Evolutionary conservation across 2,888 invertebrate species (phyloP).

Genomic region (Himalopsyche kuldschensis): DNA sequence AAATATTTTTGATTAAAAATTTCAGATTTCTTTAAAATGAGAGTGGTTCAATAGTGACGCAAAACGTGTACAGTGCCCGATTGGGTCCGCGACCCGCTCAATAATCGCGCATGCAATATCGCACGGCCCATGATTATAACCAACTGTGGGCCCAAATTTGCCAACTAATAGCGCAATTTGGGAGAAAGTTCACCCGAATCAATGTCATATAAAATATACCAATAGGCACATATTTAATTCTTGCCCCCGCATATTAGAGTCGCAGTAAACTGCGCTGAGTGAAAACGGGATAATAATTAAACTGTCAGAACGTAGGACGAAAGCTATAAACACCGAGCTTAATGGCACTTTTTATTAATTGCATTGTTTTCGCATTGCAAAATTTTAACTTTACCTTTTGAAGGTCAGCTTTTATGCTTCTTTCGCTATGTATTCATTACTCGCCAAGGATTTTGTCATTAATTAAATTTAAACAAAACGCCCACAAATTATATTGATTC

Average conservation of each 20-base stretch:
- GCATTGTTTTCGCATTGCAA: not conserved
- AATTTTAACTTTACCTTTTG: not conserved
- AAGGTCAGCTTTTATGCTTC: not conserved
- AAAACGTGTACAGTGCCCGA: not conserved
- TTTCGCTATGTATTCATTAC: too few species aligned
- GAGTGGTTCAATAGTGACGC: too few species aligned
- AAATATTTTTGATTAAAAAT: too few species aligned
- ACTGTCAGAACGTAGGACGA: not conserved
- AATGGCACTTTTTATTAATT: not conserved
- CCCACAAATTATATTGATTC: too few species aligned
- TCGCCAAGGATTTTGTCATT: too few species aligned
- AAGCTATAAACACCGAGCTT: not conserved
- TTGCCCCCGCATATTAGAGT: not conserved
- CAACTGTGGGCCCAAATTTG: constrained; percentile 13
- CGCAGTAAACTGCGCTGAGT: not conserved
- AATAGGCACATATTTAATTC: not conserved
- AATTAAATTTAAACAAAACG: too few species aligned
- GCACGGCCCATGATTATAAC: constrained; percentile 2
- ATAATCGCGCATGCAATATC: not conserved
- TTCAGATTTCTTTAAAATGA: too few species aligned
- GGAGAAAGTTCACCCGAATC: constrained; percentile 16
- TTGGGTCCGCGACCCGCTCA: not conserved
- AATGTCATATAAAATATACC: constrained; percentile 18
- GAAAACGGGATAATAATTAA: not conserved
- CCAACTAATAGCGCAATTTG: constrained; percentile 21